Percentiles rank a stretch among this genome's conserved stretches.
These are phyloP conservation scores for Alectura lathami DNA, from an alignment of 2,113 vertebrate species.

Conservation along the genomic window DNA sequence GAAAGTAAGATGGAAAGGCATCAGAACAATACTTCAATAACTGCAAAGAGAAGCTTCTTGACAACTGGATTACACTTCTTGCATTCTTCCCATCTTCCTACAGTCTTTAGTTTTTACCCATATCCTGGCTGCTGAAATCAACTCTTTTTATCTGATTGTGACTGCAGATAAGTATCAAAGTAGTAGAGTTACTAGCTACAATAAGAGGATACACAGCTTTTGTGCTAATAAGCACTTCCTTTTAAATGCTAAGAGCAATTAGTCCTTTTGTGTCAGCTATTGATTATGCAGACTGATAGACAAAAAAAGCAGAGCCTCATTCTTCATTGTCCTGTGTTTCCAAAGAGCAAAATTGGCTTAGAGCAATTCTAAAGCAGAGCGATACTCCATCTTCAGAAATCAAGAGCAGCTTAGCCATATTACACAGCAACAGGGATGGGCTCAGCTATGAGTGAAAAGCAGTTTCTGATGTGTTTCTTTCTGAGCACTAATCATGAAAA, in stretches of 20 bases:
- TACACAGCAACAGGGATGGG: background rate
- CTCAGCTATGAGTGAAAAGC: background rate
- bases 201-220: constrained; percentile 59
- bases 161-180: constrained; percentile 17
- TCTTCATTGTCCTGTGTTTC: constrained; percentile 36
- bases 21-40: background rate
- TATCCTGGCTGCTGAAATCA: background rate
- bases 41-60: background rate
- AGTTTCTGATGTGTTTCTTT: background rate
- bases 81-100: background rate
- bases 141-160: constrained; percentile 8
- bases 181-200: constrained; percentile 18
- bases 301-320: constrained; percentile 15
- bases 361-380: background rate
- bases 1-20: background rate
- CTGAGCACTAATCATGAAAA: background rate
- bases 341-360: constrained; percentile 38
- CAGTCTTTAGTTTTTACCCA: background rate
- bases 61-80: background rate
- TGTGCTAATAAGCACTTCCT: constrained; percentile 60
- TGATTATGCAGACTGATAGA: constrained; percentile 63
- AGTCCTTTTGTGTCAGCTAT: constrained; percentile 65
- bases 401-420: background rate
- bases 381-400: background rate
- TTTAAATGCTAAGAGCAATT: constrained; percentile 67